A percentile compares a stretch with the other conserved stretches of the same genome.
Conservation (phyloP, 2,113 vertebrate species). For the Osmerus mordax region DNA sequence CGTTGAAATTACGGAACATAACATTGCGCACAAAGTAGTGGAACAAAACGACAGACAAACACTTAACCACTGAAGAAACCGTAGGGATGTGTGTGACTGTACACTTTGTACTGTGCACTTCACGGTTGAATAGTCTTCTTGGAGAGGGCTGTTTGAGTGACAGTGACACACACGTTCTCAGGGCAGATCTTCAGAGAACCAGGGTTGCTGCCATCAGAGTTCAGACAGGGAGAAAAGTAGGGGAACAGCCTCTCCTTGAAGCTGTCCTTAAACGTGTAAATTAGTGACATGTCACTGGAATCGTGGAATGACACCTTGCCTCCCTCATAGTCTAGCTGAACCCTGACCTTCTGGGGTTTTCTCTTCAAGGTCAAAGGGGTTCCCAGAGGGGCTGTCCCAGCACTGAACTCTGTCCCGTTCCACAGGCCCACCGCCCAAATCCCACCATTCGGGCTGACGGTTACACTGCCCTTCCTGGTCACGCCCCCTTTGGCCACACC, state of each 20-base stretch:
- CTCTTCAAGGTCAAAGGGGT: conserved; percentile 1
- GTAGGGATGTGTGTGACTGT: too few species aligned
- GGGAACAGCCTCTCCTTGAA: conserved; percentile 26
- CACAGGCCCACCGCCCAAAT: conserved; percentile 21
- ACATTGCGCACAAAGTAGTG: too few species aligned
- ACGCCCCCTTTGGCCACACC: conserved; percentile 13
- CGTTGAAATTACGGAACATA: too few species aligned
- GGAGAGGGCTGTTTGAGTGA: not conserved
- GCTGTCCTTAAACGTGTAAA: conserved; percentile 8
- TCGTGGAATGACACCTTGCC: conserved; percentile 7
- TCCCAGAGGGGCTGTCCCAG: conserved; percentile 3
- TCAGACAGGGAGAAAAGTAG: conserved; percentile 14
- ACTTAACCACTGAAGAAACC: too few species aligned
- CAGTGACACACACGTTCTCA: conserved; percentile 5
- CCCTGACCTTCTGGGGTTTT: conserved; percentile 11
- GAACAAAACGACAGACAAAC: too few species aligned
- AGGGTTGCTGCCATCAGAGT: conserved; percentile 9
- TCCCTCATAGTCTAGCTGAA: conserved; percentile 16
- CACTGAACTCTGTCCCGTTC: conserved; percentile 5
- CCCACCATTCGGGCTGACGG: conserved; percentile 1
- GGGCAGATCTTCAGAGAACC: conserved; percentile 18
- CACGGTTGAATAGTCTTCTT: too few species aligned
- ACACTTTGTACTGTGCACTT: too few species aligned
- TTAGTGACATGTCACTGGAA: not conserved
- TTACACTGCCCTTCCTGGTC: conserved; percentile 12